Conservation (phyloP, 53 echinoderm and acorn worm genomes). For the Holothuria leucospilota region DNA sequence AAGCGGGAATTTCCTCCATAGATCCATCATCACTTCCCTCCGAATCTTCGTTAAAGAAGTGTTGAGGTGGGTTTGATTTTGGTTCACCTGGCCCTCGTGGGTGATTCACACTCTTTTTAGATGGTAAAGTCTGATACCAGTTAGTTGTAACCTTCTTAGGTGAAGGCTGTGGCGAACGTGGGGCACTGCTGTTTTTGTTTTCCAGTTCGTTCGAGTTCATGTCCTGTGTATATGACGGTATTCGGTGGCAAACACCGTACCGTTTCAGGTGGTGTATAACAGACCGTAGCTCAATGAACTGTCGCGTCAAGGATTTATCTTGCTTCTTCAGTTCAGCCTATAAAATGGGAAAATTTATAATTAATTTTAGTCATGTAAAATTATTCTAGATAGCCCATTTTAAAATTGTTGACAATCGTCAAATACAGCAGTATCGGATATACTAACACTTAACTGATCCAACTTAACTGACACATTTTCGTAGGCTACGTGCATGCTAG, state of each 20-base stretch:
- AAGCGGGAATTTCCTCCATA: conserved; percentile 23
- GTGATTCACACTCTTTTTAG: conserved; percentile 1
- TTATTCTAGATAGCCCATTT: background rate
- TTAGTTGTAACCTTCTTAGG: conserved; percentile 12
- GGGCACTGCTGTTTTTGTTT: background rate
- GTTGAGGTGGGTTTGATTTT: conserved; percentile 26
- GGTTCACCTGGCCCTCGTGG: conserved; percentile 51
- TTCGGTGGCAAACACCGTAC: conserved; percentile 13
- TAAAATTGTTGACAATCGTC: background rate
- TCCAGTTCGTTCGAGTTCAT: conserved; percentile 4
- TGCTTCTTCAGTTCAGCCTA: conserved; percentile 88
- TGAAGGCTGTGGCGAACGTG: conserved; percentile 34
- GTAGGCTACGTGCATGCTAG: no score
- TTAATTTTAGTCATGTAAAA: background rate
- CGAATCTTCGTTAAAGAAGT: conserved; percentile 43
- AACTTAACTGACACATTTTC: no score
- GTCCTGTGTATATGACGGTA: conserved; percentile 41
- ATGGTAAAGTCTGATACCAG: conserved; percentile 44
- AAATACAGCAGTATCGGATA: no score
- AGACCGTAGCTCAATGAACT: conserved; percentile 91
- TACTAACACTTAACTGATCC: no score
- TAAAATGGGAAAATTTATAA: conserved; percentile 29
- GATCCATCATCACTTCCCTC: conserved; percentile 18
- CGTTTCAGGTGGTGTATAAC: conserved; percentile 84
- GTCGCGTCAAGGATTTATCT: conserved; percentile 91